Conservation (phyloP, 2,888 invertebrate species). For the Drosophila koepferae region DNA sequence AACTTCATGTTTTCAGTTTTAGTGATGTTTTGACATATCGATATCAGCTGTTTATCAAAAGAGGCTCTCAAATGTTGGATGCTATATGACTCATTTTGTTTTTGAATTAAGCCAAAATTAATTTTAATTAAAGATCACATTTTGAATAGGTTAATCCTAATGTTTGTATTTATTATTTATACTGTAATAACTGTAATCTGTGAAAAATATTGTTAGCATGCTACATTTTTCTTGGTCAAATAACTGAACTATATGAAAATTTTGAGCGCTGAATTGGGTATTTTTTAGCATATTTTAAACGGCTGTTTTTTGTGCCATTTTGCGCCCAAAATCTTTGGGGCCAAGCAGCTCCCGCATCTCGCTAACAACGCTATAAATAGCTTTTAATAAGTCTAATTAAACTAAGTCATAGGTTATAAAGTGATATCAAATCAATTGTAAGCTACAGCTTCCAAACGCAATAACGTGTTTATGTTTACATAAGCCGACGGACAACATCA, state of each 20-base stretch:
- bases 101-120: not conserved
- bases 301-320: slow-evolving; percentile 22
- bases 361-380: slow-evolving; percentile 42
- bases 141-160: not conserved
- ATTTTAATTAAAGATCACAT: too few relatives aligned
- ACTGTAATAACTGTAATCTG: not conserved
- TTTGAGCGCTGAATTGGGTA: not conserved
- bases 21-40: slow-evolving; percentile 30
- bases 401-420: slow-evolving; percentile 48
- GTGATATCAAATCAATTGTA: slow-evolving; percentile 31
- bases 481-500: slow-evolving; percentile 53
- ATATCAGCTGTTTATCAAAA: slow-evolving; percentile 21
- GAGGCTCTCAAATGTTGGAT: slow-evolving; percentile 7
- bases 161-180: not conserved
- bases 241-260: not conserved
- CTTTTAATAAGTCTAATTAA: slow-evolving; percentile 36
- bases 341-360: slow-evolving; percentile 35
- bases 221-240: not conserved
- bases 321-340: slow-evolving; percentile 41
- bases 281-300: slow-evolving; percentile 33
- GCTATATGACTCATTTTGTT: not conserved
- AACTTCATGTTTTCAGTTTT: slow-evolving; percentile 41
- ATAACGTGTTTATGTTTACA: slow-evolving; percentile 72
- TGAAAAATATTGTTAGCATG: not conserved
- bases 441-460: slow-evolving; percentile 43